Evolutionary conservation across 2,888 invertebrate species (phyloP).

Genomic region (Dorcus parallelipipedus): DNA sequence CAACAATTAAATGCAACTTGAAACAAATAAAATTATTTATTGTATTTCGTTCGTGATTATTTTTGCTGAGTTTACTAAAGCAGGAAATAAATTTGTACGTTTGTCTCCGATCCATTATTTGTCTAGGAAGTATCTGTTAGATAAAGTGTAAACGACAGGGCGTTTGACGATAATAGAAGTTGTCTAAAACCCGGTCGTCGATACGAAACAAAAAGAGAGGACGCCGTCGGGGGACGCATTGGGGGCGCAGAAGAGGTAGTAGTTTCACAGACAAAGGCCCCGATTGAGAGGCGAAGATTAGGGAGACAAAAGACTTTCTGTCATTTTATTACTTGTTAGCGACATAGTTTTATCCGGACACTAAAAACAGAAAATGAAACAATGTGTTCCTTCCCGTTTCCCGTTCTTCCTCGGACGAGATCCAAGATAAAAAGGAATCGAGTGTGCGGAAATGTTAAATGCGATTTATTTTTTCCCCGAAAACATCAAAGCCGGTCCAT

Average conservation of each 20-base stretch:
- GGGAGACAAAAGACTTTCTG: constrained; percentile 11
- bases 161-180: background rate
- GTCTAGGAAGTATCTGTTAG: too few species aligned
- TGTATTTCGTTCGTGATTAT: too few species aligned
- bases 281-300: constrained; percentile 16
- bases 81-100: too few species aligned
- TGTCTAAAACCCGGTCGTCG: background rate
- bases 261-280: constrained; percentile 1
- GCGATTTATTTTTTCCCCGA: too few species aligned
- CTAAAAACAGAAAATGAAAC: background rate
- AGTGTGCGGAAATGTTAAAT: too few species aligned
- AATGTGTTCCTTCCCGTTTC: background rate
- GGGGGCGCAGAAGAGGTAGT: background rate
- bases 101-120: too few species aligned
- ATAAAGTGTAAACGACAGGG: background rate
- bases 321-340: constrained; percentile 14
- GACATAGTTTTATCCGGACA: background rate
- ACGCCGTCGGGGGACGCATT: background rate
- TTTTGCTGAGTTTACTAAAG: too few species aligned
- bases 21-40: too few species aligned
- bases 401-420: too few species aligned
- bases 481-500: too few species aligned
- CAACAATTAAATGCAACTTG: too few species aligned
- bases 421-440: too few species aligned
- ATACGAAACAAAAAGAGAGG: background rate